Base-by-base conservation (phyloP, 2,888 invertebrate species). In the Dichetophora obliterata region DNA sequence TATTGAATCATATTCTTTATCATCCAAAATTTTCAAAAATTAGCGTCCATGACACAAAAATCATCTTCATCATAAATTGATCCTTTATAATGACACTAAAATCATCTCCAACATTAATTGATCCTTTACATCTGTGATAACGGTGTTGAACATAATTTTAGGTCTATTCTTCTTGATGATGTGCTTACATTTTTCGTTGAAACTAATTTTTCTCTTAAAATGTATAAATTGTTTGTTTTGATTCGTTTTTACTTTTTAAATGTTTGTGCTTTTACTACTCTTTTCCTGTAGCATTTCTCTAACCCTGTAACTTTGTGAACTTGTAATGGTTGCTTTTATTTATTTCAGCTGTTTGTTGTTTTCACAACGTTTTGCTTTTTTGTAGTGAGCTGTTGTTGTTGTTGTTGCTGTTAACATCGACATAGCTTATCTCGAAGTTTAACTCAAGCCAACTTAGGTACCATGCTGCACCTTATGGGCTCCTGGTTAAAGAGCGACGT, bases 301-400 rank as follows among this genome's bases (percentile, higher is more conserved):
- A 11, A 14, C 22, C 22, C 14, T 66, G 66, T 37, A 22, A 43
- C 22, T 16, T 65, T 27, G 48, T 68, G 50, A 68, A 50, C 57
- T 37, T 71, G 71, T 59, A 59, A 71, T 59, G 57, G 69, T 50
- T 50, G 48, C 3, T 52, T 52, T 69, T 52, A 8, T 48, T 69
- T 19, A 22, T 37, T 43, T 66, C n/a, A 14, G 37, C 5, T 66
- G 66, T 69, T 63, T 63, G 63, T 27, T 61, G 61, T 61, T 61
- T 22, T 34, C 16, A 63, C 31, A 24, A 31, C 31, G 48, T 52
- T 69, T 69, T 14, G 22, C 43, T 69, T 24, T 69, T 69, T 24
- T 69, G 27, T 16, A 3, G 3, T 19, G 16, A 52, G 27, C 14
- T 27, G 37, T 5, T 16, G 27, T n/a, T 68, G 48, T n/a, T 69